These are phyloP conservation scores for Dolomedes plantarius DNA, from an alignment of 2,888 invertebrate genomes.

Conservation along the genomic window DNA sequence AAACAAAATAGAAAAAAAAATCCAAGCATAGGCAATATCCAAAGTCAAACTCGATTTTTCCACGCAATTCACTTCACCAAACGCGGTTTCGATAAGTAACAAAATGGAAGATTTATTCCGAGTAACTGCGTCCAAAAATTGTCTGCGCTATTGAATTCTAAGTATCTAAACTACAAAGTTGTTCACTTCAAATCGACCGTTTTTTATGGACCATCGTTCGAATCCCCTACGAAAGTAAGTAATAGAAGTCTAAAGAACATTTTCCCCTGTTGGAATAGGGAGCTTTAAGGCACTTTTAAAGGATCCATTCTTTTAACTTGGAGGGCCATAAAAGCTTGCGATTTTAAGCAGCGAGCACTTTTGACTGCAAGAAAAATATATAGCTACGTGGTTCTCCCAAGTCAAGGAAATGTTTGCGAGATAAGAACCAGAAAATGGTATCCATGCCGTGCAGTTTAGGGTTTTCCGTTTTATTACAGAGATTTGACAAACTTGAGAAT, in stretches of 20 bases:
- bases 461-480: not conserved
- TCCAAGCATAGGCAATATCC: too few species aligned
- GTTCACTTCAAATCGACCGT: not conserved
- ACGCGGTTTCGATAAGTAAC: too few species aligned
- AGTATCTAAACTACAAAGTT: not conserved
- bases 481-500: too few species aligned
- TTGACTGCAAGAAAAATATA: not conserved
- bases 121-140: too few species aligned
- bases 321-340: not conserved
- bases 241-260: not conserved
- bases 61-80: too few species aligned
- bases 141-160: not conserved
- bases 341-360: not conserved
- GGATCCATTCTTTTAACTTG: slow-evolving; percentile 9
- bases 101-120: too few species aligned
- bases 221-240: not conserved
- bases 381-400: not conserved
- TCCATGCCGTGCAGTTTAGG: not conserved
- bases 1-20: too few species aligned
- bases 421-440: not conserved
- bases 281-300: not conserved
- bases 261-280: not conserved
- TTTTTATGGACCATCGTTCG: too few species aligned
- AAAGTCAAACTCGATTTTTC: too few species aligned
- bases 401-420: not conserved